Conservation (phyloP, 2,113 vertebrate genomes). For the Neomonachus schauinslandi region DNA sequence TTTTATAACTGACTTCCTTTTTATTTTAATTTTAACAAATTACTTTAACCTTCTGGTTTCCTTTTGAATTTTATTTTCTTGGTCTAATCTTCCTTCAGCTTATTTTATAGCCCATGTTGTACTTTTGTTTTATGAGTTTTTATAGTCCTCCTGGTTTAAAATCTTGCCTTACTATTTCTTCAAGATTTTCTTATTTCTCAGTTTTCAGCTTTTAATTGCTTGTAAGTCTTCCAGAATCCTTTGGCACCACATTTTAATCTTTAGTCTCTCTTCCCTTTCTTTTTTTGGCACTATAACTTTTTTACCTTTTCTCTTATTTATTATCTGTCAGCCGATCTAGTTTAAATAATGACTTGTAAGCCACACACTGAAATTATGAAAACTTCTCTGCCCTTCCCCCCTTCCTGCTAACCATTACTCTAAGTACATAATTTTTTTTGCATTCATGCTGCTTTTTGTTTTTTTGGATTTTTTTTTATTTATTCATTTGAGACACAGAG, state of each 20-base stretch:
- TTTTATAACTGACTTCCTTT: slow-evolving; percentile 39
- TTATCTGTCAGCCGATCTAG: not conserved
- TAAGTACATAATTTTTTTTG: not conserved
- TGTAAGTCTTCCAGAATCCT: not conserved
- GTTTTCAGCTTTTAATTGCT: slow-evolving; percentile 14
- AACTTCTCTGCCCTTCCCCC: not conserved
- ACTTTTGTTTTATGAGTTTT: not conserved
- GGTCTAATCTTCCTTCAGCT: not conserved
- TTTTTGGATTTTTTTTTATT: no score
- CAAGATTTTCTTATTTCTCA: slow-evolving; percentile 30
- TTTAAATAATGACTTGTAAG: not conserved
- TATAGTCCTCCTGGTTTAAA: not conserved
- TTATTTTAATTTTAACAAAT: slow-evolving; percentile 36
- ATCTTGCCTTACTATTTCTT: not conserved
- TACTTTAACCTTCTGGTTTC: not conserved
- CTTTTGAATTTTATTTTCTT: slow-evolving; percentile 8
- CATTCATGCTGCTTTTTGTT: not conserved
- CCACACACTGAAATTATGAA: not conserved
- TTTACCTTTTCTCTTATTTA: not conserved
- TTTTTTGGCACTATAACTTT: not conserved
- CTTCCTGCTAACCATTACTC: not conserved
- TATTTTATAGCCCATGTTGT: not conserved
- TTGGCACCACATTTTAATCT: not conserved
- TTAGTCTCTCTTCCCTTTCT: not conserved
- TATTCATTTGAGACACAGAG: no score